These are phyloP conservation scores for Drosophila erecta DNA, from an alignment of 1,140 invertebrate genomes.

Conservation along the genomic window DNA sequence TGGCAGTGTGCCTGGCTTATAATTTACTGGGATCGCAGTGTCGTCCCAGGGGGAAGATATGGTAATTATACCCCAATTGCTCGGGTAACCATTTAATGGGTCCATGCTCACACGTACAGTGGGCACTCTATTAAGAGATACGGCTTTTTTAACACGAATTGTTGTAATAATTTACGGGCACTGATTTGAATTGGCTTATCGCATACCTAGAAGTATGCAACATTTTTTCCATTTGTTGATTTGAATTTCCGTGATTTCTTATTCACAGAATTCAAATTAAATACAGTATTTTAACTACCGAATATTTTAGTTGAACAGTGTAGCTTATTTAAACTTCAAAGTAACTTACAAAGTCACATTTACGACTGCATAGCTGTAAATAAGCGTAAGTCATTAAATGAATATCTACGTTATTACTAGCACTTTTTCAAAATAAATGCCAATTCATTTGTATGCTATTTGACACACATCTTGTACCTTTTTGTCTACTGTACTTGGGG, in stretches of 20 bases:
- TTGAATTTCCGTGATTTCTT: too few species aligned
- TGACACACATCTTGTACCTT: not conserved
- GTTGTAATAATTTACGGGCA: not conserved
- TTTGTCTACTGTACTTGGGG: constrained; percentile 24
- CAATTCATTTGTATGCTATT: not conserved
- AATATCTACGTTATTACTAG: not conserved
- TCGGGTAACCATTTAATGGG: constrained; percentile 7
- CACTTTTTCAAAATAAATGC: too few species aligned
- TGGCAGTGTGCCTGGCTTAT: constrained; percentile 18
- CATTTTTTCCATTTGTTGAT: too few species aligned
- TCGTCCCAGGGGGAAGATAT: not conserved
- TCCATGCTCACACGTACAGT: constrained; percentile 3
- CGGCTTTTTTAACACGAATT: not conserved
- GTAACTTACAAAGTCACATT: not conserved
- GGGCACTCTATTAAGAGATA: not conserved
- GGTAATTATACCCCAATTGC: constrained; percentile 16
- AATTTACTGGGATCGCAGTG: constrained; percentile 16
- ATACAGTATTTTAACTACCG: too few species aligned
- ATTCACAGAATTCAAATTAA: too few species aligned
- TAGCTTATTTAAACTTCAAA: too few species aligned
- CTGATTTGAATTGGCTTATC: too few species aligned
- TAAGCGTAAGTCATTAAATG: not conserved
- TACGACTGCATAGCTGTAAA: not conserved
- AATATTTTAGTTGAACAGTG: too few species aligned
- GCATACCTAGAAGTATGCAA: too few species aligned